Evolutionary conservation across 2,113 vertebrate genomes (phyloP), one percentile per base, ranked within the genome.

Genomic region (Halcyon senegalensis): DNA sequence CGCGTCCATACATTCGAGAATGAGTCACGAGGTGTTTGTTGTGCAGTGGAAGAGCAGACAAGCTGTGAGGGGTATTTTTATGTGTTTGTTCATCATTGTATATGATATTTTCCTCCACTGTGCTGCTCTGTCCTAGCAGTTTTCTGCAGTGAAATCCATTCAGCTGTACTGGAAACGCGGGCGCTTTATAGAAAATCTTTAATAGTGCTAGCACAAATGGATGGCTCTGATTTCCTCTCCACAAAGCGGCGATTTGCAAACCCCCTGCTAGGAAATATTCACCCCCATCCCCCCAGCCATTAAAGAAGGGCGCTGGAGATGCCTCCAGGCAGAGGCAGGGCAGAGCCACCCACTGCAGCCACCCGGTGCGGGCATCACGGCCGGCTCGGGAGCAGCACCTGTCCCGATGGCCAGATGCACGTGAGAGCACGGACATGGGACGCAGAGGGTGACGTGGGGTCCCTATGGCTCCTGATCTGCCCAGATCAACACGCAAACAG

Each of bases 101-200:
- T 87, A 94, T 97, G 97, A 97, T 98, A 98, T 98, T 98, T 98
- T 95, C 97, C 96, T 97, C 95, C 88, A 21, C 97, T 95, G 92
- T 80, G 95, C 97, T 96, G 92, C 96, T 96, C 97, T 78, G 80
- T 96, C 97, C 96, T 93, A 84, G 96, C 94, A 94, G 96, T 97
- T 97, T 90, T 97, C 96, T 96, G 97, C 97, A 97, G 97, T 84
- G 97, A 98, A 98, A 98, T 98, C 97, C 96, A 98, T 98, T 98
- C 97, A 94, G 93, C 97, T 68, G 96, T 89, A 84, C 97, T 97
- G 97, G 97, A 98, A 98, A 97, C 62, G 95, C 68, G 94, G 97
- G 96, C 96, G 96, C 98, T 98, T 98, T 98, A 98, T 97, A 98
- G 98, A 97, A 98, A 98, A 98, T 98, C 98, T 98, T 98, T 98